Percentiles rank a stretch among this genome's conserved stretches.
Evolutionary conservation across 1,140 invertebrate species (phyloP).

Genomic region (Drosophila truncata): DNA sequence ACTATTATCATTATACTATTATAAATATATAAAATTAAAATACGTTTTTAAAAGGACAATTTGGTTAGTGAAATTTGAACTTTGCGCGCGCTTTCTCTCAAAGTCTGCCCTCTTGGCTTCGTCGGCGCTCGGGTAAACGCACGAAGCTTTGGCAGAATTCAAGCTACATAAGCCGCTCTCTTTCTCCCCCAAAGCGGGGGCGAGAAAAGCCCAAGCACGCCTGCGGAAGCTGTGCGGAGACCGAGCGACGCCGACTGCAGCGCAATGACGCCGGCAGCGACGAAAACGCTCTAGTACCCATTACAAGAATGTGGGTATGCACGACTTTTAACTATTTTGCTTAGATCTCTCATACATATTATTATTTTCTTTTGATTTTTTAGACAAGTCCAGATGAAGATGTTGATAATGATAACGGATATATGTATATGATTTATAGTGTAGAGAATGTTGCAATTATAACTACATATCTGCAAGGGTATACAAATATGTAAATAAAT

Average conservation of each 20-base stretch:
- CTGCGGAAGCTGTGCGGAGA: slow-evolving; percentile 69
- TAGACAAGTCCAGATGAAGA: no score
- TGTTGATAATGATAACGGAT: no score
- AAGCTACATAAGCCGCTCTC: background rate
- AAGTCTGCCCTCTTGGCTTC: background rate
- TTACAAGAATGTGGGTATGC: background rate
- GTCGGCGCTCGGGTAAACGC: background rate
- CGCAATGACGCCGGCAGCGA: slow-evolving; percentile 9
- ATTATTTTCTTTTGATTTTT: no score
- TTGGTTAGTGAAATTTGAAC: no score
- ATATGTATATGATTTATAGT: no score
- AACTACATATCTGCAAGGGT: no score
- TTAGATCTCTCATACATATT: no score
- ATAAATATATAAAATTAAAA: no score
- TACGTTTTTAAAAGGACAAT: no score
- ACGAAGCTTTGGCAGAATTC: background rate
- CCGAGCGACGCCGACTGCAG: slow-evolving; percentile 55
- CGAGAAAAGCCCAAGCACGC: slow-evolving; percentile 23
- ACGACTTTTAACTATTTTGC: background rate
- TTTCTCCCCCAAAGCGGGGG: slow-evolving; percentile 22
- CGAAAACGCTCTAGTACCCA: background rate
- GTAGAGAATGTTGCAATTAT: no score
- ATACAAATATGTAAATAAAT: no score
- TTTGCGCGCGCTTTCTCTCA: background rate
- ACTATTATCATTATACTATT: no score